These are phyloP conservation scores for Metallyticus violacea DNA, from an alignment of 2,888 invertebrate genomes.

Conservation along the genomic window DNA sequence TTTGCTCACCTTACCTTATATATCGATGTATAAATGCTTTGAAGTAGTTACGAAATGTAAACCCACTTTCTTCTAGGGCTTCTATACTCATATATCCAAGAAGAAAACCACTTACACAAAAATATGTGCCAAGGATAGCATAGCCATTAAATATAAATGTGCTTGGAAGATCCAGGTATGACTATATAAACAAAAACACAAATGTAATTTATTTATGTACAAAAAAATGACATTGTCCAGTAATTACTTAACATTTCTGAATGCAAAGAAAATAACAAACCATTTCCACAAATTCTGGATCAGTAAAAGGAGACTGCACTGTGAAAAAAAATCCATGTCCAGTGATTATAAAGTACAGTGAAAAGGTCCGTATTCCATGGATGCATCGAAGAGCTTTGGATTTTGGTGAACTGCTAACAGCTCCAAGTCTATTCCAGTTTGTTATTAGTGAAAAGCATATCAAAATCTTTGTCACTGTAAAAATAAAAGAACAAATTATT, in stretches of 20 bases:
- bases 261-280: neutral
- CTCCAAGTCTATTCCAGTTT: neutral
- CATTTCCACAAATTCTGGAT: neutral
- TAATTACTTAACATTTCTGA: neutral
- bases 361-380: neutral
- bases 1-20: neutral
- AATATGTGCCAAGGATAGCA: neutral
- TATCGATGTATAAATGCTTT: neutral
- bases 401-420: neutral
- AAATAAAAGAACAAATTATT: neutral
- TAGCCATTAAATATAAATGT: neutral
- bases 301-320: neutral
- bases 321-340: neutral
- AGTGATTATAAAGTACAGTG: neutral
- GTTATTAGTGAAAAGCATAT: neutral
- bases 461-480: neutral
- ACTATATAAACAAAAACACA: neutral
- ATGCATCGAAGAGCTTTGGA: neutral
- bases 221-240: neutral
- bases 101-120: constrained; percentile 10
- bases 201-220: neutral
- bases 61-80: neutral
- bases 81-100: neutral
- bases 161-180: neutral
- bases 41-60: neutral